Evolutionary conservation across 2,797 vertebrate species (phyloP).

Genomic region (Podargus strigoides): DNA sequence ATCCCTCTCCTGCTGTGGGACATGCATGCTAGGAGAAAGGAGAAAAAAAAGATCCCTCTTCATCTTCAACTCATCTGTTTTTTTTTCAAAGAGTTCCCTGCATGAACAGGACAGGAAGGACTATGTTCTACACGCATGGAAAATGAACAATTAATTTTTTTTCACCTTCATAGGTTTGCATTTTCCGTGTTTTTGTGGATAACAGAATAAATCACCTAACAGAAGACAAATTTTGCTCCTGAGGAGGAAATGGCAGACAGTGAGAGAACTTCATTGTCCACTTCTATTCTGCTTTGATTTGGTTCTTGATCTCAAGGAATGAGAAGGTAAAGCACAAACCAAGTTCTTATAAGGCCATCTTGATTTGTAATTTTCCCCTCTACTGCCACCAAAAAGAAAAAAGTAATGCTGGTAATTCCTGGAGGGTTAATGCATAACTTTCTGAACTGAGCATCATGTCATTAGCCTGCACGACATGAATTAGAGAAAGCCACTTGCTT

Average conservation of each 20-base stretch:
- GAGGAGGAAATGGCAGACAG: neutral
- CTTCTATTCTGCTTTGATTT: neutral
- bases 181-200: neutral
- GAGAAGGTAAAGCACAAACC: neutral
- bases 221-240: neutral
- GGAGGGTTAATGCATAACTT: neutral
- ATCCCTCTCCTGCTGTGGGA: slow-evolving; percentile 7
- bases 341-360: neutral
- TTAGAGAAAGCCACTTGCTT: neutral
- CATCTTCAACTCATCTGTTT: neutral
- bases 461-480: neutral
- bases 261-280: neutral
- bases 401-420: neutral
- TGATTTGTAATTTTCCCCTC: neutral
- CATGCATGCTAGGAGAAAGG: neutral
- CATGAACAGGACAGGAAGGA: neutral
- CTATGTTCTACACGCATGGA: fast-evolving
- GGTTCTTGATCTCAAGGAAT: neutral
- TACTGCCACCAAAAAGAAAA: neutral
- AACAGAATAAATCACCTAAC: neutral
- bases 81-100: neutral
- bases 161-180: neutral
- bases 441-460: neutral
- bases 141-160: neutral
- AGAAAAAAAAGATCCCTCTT: neutral